Evolutionary conservation across 1,140 invertebrate genomes (phyloP).

Genomic region (Lineus longissimus): DNA sequence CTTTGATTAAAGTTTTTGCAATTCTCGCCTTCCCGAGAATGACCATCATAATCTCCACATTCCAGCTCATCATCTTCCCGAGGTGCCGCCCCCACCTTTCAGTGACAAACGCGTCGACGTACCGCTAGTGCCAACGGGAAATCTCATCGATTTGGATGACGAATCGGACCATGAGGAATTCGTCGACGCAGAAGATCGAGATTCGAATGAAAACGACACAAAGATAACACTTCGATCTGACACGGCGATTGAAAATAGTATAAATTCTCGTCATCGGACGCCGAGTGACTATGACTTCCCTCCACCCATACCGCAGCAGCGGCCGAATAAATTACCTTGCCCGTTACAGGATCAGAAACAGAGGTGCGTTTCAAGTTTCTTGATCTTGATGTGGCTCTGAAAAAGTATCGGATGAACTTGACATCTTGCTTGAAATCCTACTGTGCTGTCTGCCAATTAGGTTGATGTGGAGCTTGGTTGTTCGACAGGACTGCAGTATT

Average conservation of each 20-base stretch:
- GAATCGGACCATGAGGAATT: background rate
- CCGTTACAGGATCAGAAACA: background rate
- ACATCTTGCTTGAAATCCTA: no score
- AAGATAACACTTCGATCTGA: background rate
- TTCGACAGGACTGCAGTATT: no score
- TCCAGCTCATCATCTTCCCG: no score
- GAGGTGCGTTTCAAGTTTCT: slow-evolving; percentile 5
- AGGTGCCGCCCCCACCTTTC: no score
- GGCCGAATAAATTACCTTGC: slow-evolving; percentile 8
- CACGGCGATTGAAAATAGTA: background rate
- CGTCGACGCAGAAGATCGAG: background rate
- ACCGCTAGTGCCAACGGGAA: no score
- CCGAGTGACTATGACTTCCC: slow-evolving; percentile 56
- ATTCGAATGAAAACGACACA: background rate
- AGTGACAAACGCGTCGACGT: no score
- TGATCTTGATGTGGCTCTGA: background rate
- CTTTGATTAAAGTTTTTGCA: no score
- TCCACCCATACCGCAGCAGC: slow-evolving; percentile 23
- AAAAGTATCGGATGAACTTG: no score
- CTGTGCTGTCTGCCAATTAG: no score
- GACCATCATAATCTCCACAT: no score
- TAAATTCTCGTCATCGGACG: slow-evolving; percentile 21
- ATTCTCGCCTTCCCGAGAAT: no score
- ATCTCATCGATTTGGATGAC: background rate
- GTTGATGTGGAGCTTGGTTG: no score